Base-by-base conservation (phyloP, 1,140 invertebrate genomes). In the Diachasmimorpha longicaudata region DNA sequence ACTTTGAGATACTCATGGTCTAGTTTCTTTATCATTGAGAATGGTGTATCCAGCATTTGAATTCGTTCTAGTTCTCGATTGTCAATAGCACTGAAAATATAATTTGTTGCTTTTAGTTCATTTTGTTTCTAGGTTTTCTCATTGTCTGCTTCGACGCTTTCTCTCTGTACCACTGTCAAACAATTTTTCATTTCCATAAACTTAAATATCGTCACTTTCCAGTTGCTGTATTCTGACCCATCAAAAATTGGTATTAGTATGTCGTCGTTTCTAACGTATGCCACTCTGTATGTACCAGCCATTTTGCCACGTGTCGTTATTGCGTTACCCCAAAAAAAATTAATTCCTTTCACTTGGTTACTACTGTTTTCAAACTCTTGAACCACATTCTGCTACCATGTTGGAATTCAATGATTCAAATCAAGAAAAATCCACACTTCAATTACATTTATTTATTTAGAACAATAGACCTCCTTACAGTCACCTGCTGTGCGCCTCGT, bases 11-110 rank as follows among this genome's bases (percentile, higher is more conserved):
- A 84, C 58, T 82, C 70, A 39, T 77, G 11, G 67, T 81, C 80
- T 72, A 85, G 80, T 77, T 81, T 85, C 23, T 78, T 79, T 5
- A 81, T 79, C n/a, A 83, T 82, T 46, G 81, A 74, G 31, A 52
- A 80, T 10, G 80, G 77, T 23, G 79, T 73, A 37, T 79, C 72
- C 14, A 71, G 21, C 11, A 80, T 58, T 0, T 72, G 72, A 2
- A 84, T 71, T 19, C 73, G 79, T 72, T 83, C 80, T 13, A 82
- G 52, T 52, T 85, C 80, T 58, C 78, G 77, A 69, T 83, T 81
- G 31, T 76, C 42, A 25, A 82, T 79, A 14, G 75, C 72, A 75
- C 79, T 74, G 44, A 79, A 80, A 46, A 82, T 83, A 16, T 81
- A 81, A 48, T 84, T 82, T 23, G 58, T 81, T 36, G 78, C 78